phyloP scores from a whole-genome alignment of 2,113 vertebrate species.

The Ochotona curzoniae region DNA sequence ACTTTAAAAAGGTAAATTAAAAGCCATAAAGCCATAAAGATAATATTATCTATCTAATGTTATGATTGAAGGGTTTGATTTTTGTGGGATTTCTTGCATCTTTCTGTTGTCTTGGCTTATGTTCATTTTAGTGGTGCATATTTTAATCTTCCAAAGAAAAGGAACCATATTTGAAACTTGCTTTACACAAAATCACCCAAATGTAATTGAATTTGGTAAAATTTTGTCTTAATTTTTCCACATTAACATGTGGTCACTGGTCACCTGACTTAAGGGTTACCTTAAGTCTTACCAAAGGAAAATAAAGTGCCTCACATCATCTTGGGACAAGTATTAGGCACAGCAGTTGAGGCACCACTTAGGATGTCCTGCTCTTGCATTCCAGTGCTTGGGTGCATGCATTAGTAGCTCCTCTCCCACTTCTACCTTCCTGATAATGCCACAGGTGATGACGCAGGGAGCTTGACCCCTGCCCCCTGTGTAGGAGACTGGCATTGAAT shows the following conservation, averaged over 20 bases:
- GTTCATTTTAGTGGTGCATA: neutral
- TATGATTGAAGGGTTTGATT: neutral
- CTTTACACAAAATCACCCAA: neutral
- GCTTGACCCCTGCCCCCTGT: too few species aligned
- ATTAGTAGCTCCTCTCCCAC: too few species aligned
- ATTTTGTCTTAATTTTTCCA: neutral
- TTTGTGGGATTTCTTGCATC: neutral
- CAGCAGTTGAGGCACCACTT: too few species aligned
- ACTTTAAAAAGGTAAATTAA: neutral
- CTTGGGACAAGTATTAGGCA: neutral
- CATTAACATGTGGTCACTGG: neutral
- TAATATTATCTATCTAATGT: neutral
- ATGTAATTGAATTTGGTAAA: neutral
- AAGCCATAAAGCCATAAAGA: neutral
- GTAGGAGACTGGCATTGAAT: too few species aligned
- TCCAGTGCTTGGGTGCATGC: too few species aligned
- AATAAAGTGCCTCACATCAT: neutral
- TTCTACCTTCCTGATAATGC: too few species aligned
- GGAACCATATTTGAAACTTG: neutral
- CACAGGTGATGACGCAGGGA: too few species aligned
- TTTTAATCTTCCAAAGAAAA: slow-evolving; percentile 13
- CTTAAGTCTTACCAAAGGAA: neutral
- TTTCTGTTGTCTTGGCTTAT: neutral
- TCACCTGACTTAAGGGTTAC: neutral
- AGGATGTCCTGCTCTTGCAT: too few species aligned